Base-by-base conservation (phyloP, 2,888 invertebrate genomes). In the Tenthredo distinguenda region DNA sequence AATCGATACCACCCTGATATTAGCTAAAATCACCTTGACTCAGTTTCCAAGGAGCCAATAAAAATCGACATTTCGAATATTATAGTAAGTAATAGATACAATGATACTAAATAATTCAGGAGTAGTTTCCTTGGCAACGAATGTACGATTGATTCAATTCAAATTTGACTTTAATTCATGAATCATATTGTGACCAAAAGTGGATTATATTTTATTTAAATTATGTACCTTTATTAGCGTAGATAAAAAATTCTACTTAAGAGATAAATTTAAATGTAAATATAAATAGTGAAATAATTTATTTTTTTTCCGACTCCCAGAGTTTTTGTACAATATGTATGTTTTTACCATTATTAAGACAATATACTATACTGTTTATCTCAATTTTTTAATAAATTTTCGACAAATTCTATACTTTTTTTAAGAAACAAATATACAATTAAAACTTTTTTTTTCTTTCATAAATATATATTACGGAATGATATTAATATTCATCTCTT, bases 201-300 rank as follows among this genome's bases (percentile, higher is more conserved):
- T 71, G 3, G 6, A n/a, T 34, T 71, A n/a, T 71, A 37, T 37
- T 40, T 34, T 37, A 37, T 71, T 71, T 71, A n/a, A 71, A 37
- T 71, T 18, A 71, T 37, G 26, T 47, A 76, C 10, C 18, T 47
- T 55, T 77, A 10, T n/a, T 34, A n/a, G n/a, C 10, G 77, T 31
- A 77, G 50, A 77, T 74, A 21, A 34, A 77, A 40, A 77, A 74
- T 74, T 74, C 43, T 74, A 43, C 43, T 18, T 31, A 40, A 81
- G 21, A 37, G 58, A 81, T 58, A 81, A 55, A 50, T 77, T 31
- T 81, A 40, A 81, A 81, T 62, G 62, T 81, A 37, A 81, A 40
- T 62, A 81, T 81, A 81, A 81, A 81, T 81, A 40, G 15, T 81
- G 58, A 37, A 79, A 81, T 81, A 81, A 81, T 81, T 81, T 62